Base-by-base conservation (phyloP, 2,888 invertebrate genomes). In the Allacma fusca region DNA sequence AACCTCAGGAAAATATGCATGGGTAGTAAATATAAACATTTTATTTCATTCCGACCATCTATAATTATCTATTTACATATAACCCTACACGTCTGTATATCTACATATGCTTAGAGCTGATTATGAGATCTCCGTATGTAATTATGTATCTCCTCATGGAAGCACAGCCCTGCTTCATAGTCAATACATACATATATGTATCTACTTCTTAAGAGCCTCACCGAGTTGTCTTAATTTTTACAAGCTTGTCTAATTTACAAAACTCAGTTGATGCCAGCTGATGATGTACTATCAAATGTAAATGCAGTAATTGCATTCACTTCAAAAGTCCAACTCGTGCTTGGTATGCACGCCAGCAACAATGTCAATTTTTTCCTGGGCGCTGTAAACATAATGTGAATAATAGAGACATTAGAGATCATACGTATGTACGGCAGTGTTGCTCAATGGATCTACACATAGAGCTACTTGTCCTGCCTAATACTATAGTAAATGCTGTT, bases 271-370 rank as follows among this genome's bases (percentile, higher is more conserved):
- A 50, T 50, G 16, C 50, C 4, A 50, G 50, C n/a, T 50, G 50
- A 50, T 50, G n/a, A 50, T 50, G 50, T 50, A 50, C 50, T 50
- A 50, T 50, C 50, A 50, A 50, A 16, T 50, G 50, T 50, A 50
- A 50, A 50, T 50, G 50, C 19, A 19, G 50, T 50, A 50, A 50
- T 50, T 50, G 50, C 50, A 50, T 50, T 50, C 50, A 50, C 50
- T 50, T 50, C 50, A 50, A 50, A 16, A 50, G 50, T 50, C 4
- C 4, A 50, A 50, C 19, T 50, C 50, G 50, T 50, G 50, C 50
- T 5, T 16, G 50, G n/a, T 50, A 50, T 50, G 50, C 19, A 50
- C n/a, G 5, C 16, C 4, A 34, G 34, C 9, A 34, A 34, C 34
- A 34, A 34, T 34, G 34, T 34, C 34, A 34, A 34, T 34, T 34